phyloP scores from a whole-genome alignment of 2,888 invertebrate genomes.

The Galerucella pusilla region DNA sequence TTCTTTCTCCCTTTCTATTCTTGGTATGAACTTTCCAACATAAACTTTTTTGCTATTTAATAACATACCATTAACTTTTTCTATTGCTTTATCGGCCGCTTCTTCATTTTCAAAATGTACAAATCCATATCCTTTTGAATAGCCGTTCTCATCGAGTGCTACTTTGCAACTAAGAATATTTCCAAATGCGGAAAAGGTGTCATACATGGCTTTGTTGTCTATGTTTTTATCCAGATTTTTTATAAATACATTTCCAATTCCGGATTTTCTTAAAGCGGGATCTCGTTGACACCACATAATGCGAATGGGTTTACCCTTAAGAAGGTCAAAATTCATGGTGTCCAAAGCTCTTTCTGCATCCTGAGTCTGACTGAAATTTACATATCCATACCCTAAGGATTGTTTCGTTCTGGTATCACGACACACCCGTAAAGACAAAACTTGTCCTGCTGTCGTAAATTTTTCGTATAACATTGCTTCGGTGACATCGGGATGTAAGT shows the following conservation, averaged over 20 bases:
- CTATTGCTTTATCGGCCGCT: slow-evolving; percentile 96
- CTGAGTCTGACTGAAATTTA: slow-evolving; percentile 98
- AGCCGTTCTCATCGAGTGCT: slow-evolving; percentile 93
- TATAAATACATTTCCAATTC: slow-evolving; percentile 99
- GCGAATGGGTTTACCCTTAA: slow-evolving; percentile 97
- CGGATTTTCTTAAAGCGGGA: slow-evolving; percentile 96
- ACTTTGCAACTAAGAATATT: slow-evolving; percentile 99
- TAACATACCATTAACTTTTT: slow-evolving; percentile 98
- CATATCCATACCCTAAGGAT: slow-evolving; percentile 99
- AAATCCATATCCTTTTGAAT: slow-evolving; percentile 95
- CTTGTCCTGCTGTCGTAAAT: slow-evolving; percentile 98
- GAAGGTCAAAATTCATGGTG: slow-evolving; percentile 99
- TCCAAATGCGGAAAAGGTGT: slow-evolving; percentile 99
- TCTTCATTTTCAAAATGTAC: slow-evolving; percentile 99
- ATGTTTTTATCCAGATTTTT: slow-evolving; percentile 98
- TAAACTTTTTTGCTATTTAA: slow-evolving; percentile 98
- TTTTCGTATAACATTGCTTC: slow-evolving; percentile 99
- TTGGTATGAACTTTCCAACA: slow-evolving; percentile 97
- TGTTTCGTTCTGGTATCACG: slow-evolving; percentile 97
- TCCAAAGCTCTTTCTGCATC: slow-evolving; percentile 99
- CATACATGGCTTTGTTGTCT: slow-evolving; percentile 99
- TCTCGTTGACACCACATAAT: slow-evolving; percentile 99
- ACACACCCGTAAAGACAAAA: slow-evolving; percentile 97
- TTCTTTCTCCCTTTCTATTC: slow-evolving; percentile 96
- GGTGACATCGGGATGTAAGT: slow-evolving; percentile 97